Percentiles rank a stretch among this genome's conserved stretches.
phyloP scores from a whole-genome alignment of 2,797 vertebrate species.

The Characodon lateralis region DNA sequence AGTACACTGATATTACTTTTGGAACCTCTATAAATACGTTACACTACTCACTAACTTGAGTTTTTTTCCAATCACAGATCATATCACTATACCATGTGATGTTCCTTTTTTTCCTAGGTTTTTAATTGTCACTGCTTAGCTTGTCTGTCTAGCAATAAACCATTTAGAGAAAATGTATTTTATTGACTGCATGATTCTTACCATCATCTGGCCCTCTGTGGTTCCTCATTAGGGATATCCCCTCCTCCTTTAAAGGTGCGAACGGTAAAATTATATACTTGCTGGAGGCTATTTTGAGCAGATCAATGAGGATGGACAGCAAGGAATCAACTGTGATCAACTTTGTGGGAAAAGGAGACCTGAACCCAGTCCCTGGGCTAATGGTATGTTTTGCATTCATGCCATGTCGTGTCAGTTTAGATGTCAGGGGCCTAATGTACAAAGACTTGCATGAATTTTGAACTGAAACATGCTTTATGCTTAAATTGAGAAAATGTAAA shows the following conservation, averaged over 20 bases:
- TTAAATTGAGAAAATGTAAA: background rate
- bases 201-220: background rate
- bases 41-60: no score
- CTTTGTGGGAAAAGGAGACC: slow-evolving; percentile 53
- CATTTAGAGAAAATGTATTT: background rate
- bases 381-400: slow-evolving; percentile 42
- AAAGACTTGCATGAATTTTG: background rate
- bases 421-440: background rate
- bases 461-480: background rate
- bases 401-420: background rate
- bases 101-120: background rate
- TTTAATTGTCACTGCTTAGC: background rate
- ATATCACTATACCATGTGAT: background rate
- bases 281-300: slow-evolving; percentile 70
- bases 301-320: slow-evolving; percentile 69
- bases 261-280: slow-evolving; percentile 72
- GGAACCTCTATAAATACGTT: no score
- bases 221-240: slow-evolving; percentile 56
- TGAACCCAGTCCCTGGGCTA: slow-evolving; percentile 20
- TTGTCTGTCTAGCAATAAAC: background rate
- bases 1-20: background rate
- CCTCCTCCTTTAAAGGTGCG: slow-evolving; percentile 64
- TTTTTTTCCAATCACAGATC: no score
- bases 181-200: background rate
- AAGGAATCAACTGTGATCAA: slow-evolving; percentile 63